Percentiles rank a stretch among this genome's conserved stretches.
Evolutionary conservation across 2,113 vertebrate species (phyloP).

Genomic region (Scalopus aquaticus): DNA sequence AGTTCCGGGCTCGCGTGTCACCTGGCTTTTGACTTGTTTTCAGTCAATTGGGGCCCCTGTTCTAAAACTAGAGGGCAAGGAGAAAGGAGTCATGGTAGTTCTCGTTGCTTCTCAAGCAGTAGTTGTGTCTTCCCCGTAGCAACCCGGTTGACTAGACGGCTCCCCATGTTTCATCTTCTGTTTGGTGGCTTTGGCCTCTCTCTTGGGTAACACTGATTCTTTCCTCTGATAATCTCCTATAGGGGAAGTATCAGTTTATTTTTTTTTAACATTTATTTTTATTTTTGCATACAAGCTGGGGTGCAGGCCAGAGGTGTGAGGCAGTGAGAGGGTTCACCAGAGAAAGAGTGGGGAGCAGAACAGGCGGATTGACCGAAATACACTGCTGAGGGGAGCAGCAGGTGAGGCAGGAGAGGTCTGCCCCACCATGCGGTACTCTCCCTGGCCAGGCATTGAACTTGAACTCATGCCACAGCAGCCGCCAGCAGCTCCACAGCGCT

Average conservation of each 20-base stretch:
- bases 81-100: not conserved
- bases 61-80: fast-evolving
- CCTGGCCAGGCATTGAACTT: no score
- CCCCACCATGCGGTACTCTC: no score
- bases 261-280: no score
- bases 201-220: not conserved
- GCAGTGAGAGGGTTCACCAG: no score
- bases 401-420: no score
- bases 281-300: no score
- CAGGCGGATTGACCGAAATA: no score
- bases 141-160: not conserved
- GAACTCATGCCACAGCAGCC: no score
- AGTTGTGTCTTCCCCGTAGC: not conserved
- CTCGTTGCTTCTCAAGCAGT: not conserved
- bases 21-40: not conserved
- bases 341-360: no score
- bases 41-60: not conserved
- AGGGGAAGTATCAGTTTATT: not conserved
- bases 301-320: no score
- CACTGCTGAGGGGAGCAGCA: no score
- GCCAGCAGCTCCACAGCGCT: no score
- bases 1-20: not conserved
- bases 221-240: not conserved
- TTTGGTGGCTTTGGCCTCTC: not conserved
- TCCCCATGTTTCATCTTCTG: not conserved